Evolutionary conservation across 1,140 invertebrate genomes (phyloP).

Genomic region (Aphis craccivora): DNA sequence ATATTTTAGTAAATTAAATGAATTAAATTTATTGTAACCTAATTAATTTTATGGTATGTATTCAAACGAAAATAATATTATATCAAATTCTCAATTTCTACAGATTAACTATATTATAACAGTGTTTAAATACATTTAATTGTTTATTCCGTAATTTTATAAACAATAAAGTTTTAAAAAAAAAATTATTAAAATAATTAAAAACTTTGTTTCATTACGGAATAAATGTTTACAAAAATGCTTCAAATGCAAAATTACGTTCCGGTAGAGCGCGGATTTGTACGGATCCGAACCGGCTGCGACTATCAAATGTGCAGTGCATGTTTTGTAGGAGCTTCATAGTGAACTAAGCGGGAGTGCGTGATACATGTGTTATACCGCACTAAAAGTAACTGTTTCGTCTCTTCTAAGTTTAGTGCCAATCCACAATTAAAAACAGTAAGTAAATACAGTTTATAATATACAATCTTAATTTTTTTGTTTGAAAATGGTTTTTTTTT

Average conservation of each 20-base stretch:
- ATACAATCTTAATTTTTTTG: background rate
- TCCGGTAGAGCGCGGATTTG: constrained; percentile 54
- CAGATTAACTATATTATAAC: background rate
- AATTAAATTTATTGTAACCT: background rate
- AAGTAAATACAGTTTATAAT: background rate
- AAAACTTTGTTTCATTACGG: background rate
- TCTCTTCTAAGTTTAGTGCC: background rate
- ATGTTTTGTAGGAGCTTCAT: constrained; percentile 18
- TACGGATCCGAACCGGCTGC: background rate
- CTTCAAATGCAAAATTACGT: background rate
- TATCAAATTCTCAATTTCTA: background rate
- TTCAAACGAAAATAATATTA: background rate
- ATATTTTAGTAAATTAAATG: background rate
- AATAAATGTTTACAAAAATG: background rate
- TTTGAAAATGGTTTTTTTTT: background rate
- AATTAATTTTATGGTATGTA: background rate
- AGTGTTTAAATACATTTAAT: background rate
- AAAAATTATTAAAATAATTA: background rate
- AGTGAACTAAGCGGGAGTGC: constrained; percentile 25
- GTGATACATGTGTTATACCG: constrained; percentile 34
- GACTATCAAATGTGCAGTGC: background rate
- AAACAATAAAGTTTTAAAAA: background rate
- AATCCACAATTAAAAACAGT: background rate
- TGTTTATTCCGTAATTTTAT: background rate
- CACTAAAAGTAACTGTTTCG: constrained; percentile 8